Evolutionary conservation across 2,113 vertebrate species (phyloP), one percentile per base, ranked within the genome.

Genomic region (Engystomops pustulosus): DNA sequence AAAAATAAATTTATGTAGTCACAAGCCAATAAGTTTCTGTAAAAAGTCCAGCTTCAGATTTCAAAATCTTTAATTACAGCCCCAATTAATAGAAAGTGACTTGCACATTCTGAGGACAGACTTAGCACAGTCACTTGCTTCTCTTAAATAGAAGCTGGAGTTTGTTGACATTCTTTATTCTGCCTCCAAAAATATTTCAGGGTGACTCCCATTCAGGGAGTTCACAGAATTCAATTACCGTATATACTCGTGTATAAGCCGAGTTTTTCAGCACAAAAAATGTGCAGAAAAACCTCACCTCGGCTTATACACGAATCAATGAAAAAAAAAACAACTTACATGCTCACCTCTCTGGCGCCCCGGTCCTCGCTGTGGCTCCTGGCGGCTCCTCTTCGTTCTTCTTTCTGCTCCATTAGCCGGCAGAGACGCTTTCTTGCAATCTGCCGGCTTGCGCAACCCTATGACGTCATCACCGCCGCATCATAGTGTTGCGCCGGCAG

Each of bases 71-170:
- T 71, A 71, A 71, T 71, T 71, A 71, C 23, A n/a, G 5, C 32
- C 8, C 32, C 80, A 81, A 36, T 58, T 72, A 71, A 81, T 81
- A 81, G 80, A 71, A 81, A 81, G 72, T 71, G 80, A 81, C 80
- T 81, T 72, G 79, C 79, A 81, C 30, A 69, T 81, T 81, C 49
- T 77, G 30, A 55, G 18, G 25, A 53, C 32, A 76, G 44, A 53
- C 49, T 76, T 55, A 76, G 74, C 74, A 76, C 74, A 55, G 30
- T 77, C 74, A 23, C 49, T 77, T 77, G 49, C 0, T 44, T 77
- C n/a, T 58, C 32, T 32, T 38, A 58, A 25, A 77, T 58, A 36
- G 30, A 77, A 77, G 49, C 32, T 55, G 51, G 74, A 38, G 47
- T 77, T 51, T 55, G 10, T 32, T 70, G 34, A n/a, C 10, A 4